Conservation (phyloP, 2,888 invertebrate genomes). For the Agrotis clavis region DNA sequence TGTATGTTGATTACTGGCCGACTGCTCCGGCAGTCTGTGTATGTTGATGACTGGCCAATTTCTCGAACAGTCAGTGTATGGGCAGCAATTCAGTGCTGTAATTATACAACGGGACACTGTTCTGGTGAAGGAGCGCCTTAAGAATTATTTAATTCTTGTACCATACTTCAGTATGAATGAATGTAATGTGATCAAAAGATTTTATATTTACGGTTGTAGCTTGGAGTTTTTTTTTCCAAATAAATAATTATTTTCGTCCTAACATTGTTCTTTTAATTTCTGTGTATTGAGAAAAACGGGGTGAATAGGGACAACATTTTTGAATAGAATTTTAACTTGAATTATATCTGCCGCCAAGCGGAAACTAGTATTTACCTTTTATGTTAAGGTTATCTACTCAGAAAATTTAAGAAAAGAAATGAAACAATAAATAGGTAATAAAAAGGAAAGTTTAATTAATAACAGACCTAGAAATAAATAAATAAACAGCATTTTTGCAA, state of each 20-base stretch:
- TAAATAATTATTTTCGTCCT: conserved; percentile 69
- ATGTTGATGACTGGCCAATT: too few species aligned
- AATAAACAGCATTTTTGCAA: conserved; percentile 35
- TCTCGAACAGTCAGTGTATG: too few species aligned
- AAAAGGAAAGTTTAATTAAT: conserved; percentile 44
- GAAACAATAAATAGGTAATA: conserved; percentile 5
- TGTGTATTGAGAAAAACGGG: too few species aligned
- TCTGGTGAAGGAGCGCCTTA: too few species aligned
- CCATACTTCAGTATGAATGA: conserved; percentile 37
- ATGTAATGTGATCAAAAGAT: conserved; percentile 37
- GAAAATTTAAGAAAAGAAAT: conserved; percentile 7
- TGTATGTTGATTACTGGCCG: too few species aligned
- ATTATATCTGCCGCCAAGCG: not conserved
- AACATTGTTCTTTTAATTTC: conserved; percentile 18
- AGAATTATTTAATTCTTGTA: conserved; percentile 11
- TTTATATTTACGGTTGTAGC: conserved; percentile 45
- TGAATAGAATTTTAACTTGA: too few species aligned
- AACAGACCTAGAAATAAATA: conserved; percentile 23
- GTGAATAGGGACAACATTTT: too few species aligned
- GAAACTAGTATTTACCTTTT: not conserved
- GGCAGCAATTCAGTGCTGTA: too few species aligned
- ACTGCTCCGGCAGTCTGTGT: too few species aligned
- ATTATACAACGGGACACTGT: too few species aligned
- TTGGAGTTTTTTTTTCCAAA: conserved; percentile 69
- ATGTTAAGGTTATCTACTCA: not conserved